A percentile compares a stretch with the other conserved stretches of the same genome.
Conservation (phyloP, 2,113 vertebrate genomes). For the Sterna hirundo region DNA sequence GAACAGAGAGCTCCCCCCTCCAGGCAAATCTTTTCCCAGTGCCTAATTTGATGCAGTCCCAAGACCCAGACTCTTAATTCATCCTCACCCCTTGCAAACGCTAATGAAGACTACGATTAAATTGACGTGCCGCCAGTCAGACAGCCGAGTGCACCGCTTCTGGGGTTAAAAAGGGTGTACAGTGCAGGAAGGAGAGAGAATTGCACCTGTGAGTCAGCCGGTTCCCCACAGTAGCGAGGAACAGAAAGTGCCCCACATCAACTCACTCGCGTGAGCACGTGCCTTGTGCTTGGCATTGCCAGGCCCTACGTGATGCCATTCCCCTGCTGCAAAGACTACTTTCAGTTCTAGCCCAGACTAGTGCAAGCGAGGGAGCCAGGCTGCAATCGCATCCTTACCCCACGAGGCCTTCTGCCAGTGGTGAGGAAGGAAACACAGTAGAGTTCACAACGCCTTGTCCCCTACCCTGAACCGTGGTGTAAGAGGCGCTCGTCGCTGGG, state of each 20-base stretch:
- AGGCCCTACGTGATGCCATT: rapidly evolving
- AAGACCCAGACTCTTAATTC: background rate
- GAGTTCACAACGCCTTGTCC: background rate
- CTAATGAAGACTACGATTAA: background rate
- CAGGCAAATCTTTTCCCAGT: background rate
- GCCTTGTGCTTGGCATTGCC: background rate
- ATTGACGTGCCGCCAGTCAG: background rate
- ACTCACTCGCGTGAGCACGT: rapidly evolving
- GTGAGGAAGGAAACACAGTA: background rate
- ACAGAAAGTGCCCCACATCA: background rate
- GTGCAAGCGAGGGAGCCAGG: background rate
- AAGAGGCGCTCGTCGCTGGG: background rate
- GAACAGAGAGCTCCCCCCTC: background rate
- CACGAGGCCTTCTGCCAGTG: background rate
- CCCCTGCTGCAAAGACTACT: background rate
- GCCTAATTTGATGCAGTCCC: background rate
- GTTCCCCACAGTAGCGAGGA: background rate
- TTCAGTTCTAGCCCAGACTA: background rate
- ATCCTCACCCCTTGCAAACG: background rate
- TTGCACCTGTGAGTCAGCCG: background rate
- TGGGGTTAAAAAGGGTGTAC: background rate
- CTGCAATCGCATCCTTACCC: background rate
- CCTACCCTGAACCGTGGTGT: background rate
- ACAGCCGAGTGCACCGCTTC: background rate
- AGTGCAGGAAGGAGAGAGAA: background rate